These are phyloP conservation scores for Drosophila neocordata DNA, from an alignment of 1,140 invertebrate genomes.

Conservation along the genomic window DNA sequence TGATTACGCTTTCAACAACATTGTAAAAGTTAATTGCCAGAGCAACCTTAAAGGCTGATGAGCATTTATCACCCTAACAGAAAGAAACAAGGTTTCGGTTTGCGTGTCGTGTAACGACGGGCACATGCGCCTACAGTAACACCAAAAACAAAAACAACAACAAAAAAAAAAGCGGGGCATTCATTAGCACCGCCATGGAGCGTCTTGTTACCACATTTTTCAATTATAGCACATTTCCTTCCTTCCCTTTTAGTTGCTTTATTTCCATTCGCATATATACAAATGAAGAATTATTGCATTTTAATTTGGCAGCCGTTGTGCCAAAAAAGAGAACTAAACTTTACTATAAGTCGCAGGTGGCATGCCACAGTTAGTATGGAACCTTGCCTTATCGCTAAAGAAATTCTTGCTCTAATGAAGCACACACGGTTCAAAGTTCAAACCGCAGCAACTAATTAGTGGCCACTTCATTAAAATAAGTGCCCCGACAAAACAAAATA, in stretches of 20 bases:
- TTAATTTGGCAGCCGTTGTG: conserved; percentile 72
- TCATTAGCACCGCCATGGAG: conserved; percentile 76
- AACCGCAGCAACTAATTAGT: conserved; percentile 67
- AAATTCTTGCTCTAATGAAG: conserved; percentile 69
- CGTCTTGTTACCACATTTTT: conserved; percentile 82
- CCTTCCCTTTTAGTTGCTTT: conserved; percentile 27
- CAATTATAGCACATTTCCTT: conserved; percentile 80
- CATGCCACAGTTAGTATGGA: conserved; percentile 10
- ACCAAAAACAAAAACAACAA: conserved; percentile 16
- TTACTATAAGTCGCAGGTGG: conserved; percentile 54
- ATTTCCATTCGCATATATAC: conserved; percentile 34
- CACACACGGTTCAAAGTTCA: conserved; percentile 66
- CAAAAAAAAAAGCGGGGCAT: conserved; percentile 64
- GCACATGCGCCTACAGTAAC: conserved; percentile 5
- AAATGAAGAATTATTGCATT: conserved; percentile 82
- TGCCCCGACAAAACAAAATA: conserved; percentile 34
- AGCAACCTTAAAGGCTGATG: conserved; percentile 75
- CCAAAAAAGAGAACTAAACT: conserved; percentile 30
- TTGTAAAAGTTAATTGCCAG: conserved; percentile 79
- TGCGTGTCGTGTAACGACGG: conserved; percentile 48
- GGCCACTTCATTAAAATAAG: conserved; percentile 67
- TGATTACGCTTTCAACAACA: conserved; percentile 79
- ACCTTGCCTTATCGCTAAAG: conserved; percentile 44
- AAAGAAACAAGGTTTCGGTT: conserved; percentile 36
- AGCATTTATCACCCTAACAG: conserved; percentile 72